phyloP scores from a whole-genome alignment of 1,140 invertebrate species.

The Lutraria rhynchaena region DNA sequence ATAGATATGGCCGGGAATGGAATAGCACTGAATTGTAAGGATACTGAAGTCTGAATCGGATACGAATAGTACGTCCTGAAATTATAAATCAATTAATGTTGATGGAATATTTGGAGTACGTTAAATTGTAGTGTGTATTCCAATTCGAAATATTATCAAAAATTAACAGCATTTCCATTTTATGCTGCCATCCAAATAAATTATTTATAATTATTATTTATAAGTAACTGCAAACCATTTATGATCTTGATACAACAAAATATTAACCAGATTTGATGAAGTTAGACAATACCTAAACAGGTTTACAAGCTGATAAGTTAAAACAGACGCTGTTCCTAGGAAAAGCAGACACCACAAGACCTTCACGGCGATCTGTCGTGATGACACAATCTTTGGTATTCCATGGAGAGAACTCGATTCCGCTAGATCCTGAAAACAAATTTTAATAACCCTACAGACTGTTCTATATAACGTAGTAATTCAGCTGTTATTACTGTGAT shows the following conservation, averaged over 20 bases:
- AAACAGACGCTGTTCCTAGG: neutral
- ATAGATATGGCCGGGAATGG: slow-evolving; percentile 25
- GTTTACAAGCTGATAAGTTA: neutral
- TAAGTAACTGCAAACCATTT: too few species aligned
- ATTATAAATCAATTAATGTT: neutral
- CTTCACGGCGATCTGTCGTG: slow-evolving; percentile 15
- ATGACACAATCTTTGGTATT: slow-evolving; percentile 14
- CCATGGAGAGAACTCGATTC: slow-evolving; percentile 33
- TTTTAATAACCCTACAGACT: too few species aligned
- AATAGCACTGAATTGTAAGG: slow-evolving; percentile 16
- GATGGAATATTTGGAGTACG: too few species aligned
- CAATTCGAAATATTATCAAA: too few species aligned
- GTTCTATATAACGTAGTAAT: too few species aligned
- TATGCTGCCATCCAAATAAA: too few species aligned
- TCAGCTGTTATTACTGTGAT: too few species aligned
- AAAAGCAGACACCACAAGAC: slow-evolving; percentile 11
- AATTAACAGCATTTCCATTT: too few species aligned
- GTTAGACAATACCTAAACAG: neutral
- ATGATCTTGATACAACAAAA: too few species aligned
- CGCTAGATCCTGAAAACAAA: neutral
- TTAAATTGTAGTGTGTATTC: too few species aligned
- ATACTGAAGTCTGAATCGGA: slow-evolving; percentile 20
- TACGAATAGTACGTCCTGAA: slow-evolving; percentile 17
- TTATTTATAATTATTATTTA: too few species aligned
- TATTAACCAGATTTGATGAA: too few species aligned